phyloP scores from a whole-genome alignment of 2,888 invertebrate species.

The Torymus aiolomorphi region DNA sequence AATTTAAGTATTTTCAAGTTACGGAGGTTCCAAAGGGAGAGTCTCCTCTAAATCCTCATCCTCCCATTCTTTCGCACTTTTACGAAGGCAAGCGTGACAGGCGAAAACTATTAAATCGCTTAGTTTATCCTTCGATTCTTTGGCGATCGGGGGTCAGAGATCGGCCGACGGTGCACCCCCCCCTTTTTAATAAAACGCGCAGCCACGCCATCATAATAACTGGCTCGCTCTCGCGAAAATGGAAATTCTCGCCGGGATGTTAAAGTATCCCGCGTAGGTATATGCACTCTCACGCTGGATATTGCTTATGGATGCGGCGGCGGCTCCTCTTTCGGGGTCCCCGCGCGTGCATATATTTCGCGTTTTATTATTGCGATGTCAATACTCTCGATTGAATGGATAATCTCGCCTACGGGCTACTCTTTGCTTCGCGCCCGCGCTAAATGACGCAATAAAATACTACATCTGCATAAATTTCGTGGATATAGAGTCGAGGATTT shows the following conservation, averaged over 20 bases:
- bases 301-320: slow-evolving; percentile 16
- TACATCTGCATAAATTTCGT: slow-evolving; percentile 29
- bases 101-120: slow-evolving; percentile 12
- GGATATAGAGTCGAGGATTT: not conserved
- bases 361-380: slow-evolving; percentile 36
- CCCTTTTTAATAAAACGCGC: slow-evolving; percentile 14
- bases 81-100: not conserved
- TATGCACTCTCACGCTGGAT: not conserved
- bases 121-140: slow-evolving; percentile 37
- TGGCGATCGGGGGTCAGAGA: slow-evolving; percentile 21
- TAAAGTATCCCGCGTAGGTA: not conserved
- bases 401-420: slow-evolving; percentile 10
- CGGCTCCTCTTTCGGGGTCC: not conserved
- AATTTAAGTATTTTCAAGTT: slow-evolving; percentile 54
- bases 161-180: not conserved
- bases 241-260: slow-evolving; percentile 15
- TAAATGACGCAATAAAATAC: slow-evolving; percentile 24
- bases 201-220: slow-evolving; percentile 16
- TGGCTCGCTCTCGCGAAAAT: slow-evolving; percentile 15
- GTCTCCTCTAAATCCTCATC: not conserved
- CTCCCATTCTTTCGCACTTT: not conserved
- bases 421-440: not conserved
- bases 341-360: slow-evolving; percentile 19
- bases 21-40: not conserved
- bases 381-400: slow-evolving; percentile 27